Conservation (phyloP, 92 coral and sea anemone genomes). For the Pocillopora meandrina region DNA sequence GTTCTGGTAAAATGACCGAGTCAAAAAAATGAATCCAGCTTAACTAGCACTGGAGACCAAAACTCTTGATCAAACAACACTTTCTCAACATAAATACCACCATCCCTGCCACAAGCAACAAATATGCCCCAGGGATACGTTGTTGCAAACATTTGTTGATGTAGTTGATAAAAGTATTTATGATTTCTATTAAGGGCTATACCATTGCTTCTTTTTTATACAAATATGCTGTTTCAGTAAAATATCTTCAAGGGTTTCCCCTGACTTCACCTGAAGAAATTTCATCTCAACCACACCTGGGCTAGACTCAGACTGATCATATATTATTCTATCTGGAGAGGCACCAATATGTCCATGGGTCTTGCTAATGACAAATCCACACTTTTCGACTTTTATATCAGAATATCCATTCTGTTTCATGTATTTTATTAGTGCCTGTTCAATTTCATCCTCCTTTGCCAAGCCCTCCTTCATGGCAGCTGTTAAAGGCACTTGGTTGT, state of each 20-base stretch:
- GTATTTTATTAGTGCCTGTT: constrained; percentile 22
- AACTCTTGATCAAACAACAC: constrained; percentile 17
- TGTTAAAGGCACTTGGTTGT: constrained; percentile 25
- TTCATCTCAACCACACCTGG: constrained; percentile 46
- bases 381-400: not conserved
- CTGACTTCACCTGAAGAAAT: constrained; percentile 16
- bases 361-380: constrained; percentile 37
- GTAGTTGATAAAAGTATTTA: constrained; percentile 19
- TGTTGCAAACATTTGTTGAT: constrained; percentile 33
- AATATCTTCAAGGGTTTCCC: constrained; percentile 23
- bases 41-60: constrained; percentile 16
- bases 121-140: constrained; percentile 25
- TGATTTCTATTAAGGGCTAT: constrained; percentile 22
- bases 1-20: constrained; percentile 4
- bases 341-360: constrained; percentile 37
- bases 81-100: constrained; percentile 11
- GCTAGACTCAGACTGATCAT: constrained; percentile 11
- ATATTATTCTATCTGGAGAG: constrained; percentile 36
- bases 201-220: constrained; percentile 10
- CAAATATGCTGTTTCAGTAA: constrained; percentile 15
- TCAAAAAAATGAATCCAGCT: constrained; percentile 5
- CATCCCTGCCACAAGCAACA: constrained; percentile 16
- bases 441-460: constrained; percentile 37
- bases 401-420: constrained; percentile 16
- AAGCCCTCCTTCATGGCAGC: constrained; percentile 50